Conservation (phyloP, 2,797 vertebrate genomes). For the Scolopax bukidnonensis region DNA sequence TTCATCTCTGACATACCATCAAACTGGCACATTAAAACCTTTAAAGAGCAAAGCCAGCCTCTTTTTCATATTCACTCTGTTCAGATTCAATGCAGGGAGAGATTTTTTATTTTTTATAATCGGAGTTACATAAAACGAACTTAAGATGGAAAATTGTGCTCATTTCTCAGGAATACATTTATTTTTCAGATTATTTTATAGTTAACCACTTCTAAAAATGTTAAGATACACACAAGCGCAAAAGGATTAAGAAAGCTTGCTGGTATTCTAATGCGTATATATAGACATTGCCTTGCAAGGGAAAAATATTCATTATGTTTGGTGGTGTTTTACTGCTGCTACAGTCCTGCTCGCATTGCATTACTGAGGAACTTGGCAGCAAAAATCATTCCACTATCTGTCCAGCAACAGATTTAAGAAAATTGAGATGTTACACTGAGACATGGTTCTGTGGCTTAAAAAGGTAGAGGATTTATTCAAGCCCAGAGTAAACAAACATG, state of each 20-base stretch:
- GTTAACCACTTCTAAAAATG: background rate
- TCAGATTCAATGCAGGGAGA: background rate
- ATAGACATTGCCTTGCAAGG: background rate
- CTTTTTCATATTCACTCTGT: background rate
- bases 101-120: background rate
- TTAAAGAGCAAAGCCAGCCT: background rate
- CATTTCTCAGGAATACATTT: background rate
- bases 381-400: background rate
- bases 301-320: background rate
- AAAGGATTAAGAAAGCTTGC: background rate
- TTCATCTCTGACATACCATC: background rate
- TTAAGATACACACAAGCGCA: background rate
- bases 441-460: background rate
- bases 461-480: conserved; percentile 7
- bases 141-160: background rate
- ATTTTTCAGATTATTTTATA: background rate
- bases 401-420: background rate
- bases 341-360: background rate
- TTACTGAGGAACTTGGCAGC: background rate
- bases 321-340: background rate
- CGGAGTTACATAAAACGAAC: background rate
- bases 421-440: background rate
- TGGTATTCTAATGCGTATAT: background rate
- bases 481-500: conserved; percentile 21
- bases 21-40: background rate